These are phyloP conservation scores for Netelia melanura DNA, from an alignment of 2,888 invertebrate species.

Conservation along the genomic window DNA sequence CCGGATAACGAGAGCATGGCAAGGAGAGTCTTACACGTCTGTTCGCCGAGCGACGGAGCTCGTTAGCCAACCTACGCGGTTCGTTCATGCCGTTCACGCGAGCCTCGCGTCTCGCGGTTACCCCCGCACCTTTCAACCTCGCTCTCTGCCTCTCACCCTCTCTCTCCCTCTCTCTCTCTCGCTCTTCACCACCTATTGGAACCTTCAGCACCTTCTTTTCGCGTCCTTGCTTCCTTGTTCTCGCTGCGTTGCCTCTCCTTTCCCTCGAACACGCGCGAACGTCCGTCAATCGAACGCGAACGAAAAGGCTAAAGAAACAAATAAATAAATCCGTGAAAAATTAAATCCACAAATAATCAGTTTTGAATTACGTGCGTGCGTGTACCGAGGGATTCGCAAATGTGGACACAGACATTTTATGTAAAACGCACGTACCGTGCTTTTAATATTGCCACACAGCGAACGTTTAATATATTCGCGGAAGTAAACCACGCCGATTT, in stretches of 20 bases:
- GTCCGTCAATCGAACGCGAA: constrained; percentile 33
- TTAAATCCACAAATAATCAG: no score
- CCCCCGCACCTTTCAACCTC: constrained; percentile 68
- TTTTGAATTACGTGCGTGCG: neutral
- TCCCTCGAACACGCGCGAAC: constrained; percentile 14
- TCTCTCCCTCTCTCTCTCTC: constrained; percentile 45
- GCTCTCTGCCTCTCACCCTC: constrained; percentile 55
- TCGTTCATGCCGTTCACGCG: constrained; percentile 76
- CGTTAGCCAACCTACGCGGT: constrained; percentile 82
- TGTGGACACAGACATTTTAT: neutral
- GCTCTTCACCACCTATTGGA: constrained; percentile 39
- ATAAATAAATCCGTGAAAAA: constrained; percentile 1
- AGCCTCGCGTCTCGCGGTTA: constrained; percentile 71
- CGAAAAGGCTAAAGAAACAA: neutral
- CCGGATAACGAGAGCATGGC: constrained; percentile 81
- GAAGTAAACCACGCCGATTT: neutral
- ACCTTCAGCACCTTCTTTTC: constrained; percentile 7
- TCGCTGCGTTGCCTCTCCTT: constrained; percentile 37
- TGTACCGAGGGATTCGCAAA: constrained; percentile 12
- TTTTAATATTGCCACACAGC: neutral
- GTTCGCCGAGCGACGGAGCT: constrained; percentile 75
- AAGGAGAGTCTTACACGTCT: constrained; percentile 79
- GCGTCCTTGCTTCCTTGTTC: constrained; percentile 58
- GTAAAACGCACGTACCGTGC: neutral
- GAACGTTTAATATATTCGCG: neutral